phyloP scores from a whole-genome alignment of 1,140 invertebrate genomes.

The Caerostris darwini region DNA sequence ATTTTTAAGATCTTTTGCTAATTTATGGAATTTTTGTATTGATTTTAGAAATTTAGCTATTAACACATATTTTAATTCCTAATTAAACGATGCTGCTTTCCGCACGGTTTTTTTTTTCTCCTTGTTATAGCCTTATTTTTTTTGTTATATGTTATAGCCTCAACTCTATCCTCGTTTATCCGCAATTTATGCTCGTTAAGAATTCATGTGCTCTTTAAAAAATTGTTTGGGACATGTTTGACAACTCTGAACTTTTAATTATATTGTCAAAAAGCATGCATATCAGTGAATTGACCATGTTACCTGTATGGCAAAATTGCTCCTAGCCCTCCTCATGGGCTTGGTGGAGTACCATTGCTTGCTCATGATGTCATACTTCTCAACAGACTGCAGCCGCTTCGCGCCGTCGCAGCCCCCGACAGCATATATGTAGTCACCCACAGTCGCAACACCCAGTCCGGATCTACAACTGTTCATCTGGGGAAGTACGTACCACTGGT shows the following conservation, averaged over 20 bases:
- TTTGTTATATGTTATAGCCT: too few species aligned
- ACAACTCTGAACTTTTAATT: not conserved
- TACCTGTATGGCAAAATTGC: constrained; percentile 49
- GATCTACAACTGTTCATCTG: constrained; percentile 85
- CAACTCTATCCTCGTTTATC: too few species aligned
- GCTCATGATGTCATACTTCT: constrained; percentile 84
- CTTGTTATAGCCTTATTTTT: too few species aligned
- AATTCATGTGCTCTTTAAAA: not conserved
- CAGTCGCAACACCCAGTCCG: constrained; percentile 85
- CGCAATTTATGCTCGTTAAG: too few species aligned
- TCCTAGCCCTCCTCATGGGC: constrained; percentile 15
- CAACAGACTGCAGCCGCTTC: constrained; percentile 84
- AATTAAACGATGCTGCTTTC: too few species aligned
- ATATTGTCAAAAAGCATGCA: not conserved
- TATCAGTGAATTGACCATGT: not conserved
- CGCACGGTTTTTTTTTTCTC: too few species aligned
- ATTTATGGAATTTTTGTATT: too few species aligned
- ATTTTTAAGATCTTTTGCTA: too few species aligned
- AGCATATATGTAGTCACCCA: constrained; percentile 81
- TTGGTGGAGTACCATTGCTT: constrained; percentile 13
- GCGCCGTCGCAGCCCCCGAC: constrained; percentile 85
- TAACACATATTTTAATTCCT: too few species aligned
- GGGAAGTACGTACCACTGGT: constrained; percentile 92
- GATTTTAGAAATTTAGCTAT: too few species aligned
- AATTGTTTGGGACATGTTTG: not conserved